Percentiles rank a stretch among this genome's conserved stretches.
Conservation (phyloP, 1,140 invertebrate genomes). For the Platyscapa corneri region DNA sequence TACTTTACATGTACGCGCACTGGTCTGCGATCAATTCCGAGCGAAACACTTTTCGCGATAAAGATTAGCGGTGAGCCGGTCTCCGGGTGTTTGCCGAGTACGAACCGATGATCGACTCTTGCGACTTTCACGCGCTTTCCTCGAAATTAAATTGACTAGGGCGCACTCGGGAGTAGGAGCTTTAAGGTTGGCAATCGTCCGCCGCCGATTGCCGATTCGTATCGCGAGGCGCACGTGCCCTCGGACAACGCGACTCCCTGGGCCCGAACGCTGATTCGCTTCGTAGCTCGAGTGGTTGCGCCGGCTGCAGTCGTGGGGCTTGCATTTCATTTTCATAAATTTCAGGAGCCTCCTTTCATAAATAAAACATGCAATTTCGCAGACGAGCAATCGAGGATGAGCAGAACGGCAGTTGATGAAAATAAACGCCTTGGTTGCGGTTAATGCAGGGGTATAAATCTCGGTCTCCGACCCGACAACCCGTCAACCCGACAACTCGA, state of each 20-base stretch:
- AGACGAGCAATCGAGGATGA: neutral
- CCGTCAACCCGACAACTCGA: neutral
- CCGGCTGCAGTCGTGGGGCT: neutral
- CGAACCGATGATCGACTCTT: neutral
- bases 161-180: neutral
- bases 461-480: neutral
- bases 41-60: neutral
- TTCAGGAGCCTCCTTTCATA: neutral
- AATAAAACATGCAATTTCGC: slow-evolving; percentile 18
- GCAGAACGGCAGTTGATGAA: neutral
- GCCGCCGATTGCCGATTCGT: neutral
- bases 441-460: slow-evolving; percentile 5
- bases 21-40: neutral
- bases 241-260: neutral
- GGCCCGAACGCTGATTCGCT: neutral
- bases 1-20: neutral
- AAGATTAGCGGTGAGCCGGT: neutral
- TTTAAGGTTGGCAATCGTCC: neutral
- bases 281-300: neutral
- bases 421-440: neutral
- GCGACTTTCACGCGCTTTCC: neutral
- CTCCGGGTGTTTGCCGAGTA: neutral
- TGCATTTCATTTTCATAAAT: slow-evolving; percentile 22
- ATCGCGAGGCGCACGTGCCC: neutral
- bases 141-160: neutral